A percentile compares a stretch with the other conserved stretches of the same genome.
These are phyloP conservation scores for Ichneumoninae sp. DNA, from an alignment of 2,888 invertebrate genomes.

Conservation along the genomic window DNA sequence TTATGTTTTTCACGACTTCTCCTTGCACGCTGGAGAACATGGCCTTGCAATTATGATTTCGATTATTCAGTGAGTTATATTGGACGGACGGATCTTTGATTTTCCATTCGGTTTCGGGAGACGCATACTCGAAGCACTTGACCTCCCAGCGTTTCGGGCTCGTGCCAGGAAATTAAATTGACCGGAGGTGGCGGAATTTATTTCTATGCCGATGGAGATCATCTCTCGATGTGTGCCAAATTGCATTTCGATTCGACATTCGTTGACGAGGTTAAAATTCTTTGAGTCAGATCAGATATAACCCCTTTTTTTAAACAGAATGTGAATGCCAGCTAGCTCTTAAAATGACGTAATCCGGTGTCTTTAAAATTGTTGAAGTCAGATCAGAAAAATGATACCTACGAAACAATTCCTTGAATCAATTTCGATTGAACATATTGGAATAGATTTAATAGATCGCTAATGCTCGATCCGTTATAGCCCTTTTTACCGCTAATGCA, in stretches of 20 bases:
- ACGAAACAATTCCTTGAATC: no score
- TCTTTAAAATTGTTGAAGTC: no score
- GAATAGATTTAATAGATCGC: no score
- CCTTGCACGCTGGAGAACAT: conserved; percentile 24
- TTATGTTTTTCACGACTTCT: conserved; percentile 18
- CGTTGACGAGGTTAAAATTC: not conserved
- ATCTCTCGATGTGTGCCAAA: not conserved
- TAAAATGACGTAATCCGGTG: not conserved
- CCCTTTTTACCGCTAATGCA: not conserved
- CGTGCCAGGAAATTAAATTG: conserved; percentile 6
- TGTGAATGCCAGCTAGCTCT: not conserved
- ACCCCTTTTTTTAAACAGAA: not conserved
- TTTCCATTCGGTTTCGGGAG: not conserved
- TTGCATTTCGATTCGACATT: not conserved
- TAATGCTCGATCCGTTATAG: not conserved
- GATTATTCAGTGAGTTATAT: not conserved
- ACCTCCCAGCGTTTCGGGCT: not conserved
- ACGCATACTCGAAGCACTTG: not conserved
- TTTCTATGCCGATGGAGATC: not conserved
- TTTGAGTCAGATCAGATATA: not conserved
- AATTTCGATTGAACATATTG: no score
- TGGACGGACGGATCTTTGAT: conserved; percentile 4
- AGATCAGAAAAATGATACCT: no score
- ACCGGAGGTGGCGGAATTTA: not conserved
- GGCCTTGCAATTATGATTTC: conserved; percentile 31